Conservation (phyloP, 92 coral and sea anemone genomes). For the Parazoanthus swiftii region DNA sequence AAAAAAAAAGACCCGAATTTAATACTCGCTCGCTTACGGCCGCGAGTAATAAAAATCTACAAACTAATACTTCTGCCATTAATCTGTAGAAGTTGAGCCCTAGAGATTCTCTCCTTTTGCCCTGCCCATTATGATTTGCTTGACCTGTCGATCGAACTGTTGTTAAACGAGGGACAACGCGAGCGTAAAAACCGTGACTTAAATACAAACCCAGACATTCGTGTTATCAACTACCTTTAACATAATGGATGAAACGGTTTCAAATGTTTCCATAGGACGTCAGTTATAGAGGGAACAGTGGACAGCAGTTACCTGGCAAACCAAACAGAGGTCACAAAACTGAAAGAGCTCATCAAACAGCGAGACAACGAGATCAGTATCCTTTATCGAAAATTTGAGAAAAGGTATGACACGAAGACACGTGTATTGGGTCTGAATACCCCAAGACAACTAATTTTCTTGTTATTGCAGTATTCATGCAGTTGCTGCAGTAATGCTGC, state of each 20-base stretch:
- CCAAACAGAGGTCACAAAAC: constrained; percentile 83
- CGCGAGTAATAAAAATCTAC: too few relatives aligned
- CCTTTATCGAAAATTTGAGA: constrained; percentile 67
- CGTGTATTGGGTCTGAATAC: not conserved
- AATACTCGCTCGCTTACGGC: too few relatives aligned
- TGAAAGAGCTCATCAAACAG: constrained; percentile 91
- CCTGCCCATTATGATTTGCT: too few relatives aligned
- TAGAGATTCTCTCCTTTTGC: too few relatives aligned
- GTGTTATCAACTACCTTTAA: not conserved
- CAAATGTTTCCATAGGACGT: constrained; percentile 26
- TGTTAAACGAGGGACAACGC: too few relatives aligned
- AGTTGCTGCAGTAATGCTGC: too few relatives aligned
- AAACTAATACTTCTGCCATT: too few relatives aligned
- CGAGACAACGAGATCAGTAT: constrained; percentile 98
- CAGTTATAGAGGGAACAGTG: constrained; percentile 38
- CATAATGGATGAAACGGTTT: not conserved
- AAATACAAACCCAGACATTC: not conserved
- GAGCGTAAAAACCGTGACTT: too few relatives aligned
- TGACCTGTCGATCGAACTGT: too few relatives aligned
- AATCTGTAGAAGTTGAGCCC: too few relatives aligned
- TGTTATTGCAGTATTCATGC: too few relatives aligned
- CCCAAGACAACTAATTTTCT: not conserved
- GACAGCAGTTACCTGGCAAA: constrained; percentile 91
- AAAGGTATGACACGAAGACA: constrained; percentile 42
- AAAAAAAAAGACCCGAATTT: too few relatives aligned